Conservation (phyloP, 2,888 invertebrate species). For the Apamea sordens region DNA sequence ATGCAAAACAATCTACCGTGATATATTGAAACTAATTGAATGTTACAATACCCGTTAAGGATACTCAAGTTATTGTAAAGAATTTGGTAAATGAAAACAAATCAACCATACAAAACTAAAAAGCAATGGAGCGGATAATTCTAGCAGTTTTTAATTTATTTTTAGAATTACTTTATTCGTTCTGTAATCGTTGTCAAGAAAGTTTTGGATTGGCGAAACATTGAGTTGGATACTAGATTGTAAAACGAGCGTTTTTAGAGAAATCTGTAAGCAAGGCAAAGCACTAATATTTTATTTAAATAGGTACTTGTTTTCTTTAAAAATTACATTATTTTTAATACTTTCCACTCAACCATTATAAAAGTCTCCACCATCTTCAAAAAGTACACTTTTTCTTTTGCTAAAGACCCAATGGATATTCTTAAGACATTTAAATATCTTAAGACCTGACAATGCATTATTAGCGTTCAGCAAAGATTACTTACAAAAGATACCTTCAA, state of each 20-base stretch:
- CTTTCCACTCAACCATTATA: not conserved
- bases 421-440: slow-evolving; percentile 4
- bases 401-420: not conserved
- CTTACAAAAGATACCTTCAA: slow-evolving; percentile 46
- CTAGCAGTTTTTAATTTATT: slow-evolving; percentile 23
- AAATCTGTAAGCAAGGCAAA: slow-evolving; percentile 16
- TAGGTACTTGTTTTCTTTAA: not conserved
- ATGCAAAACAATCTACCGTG: slow-evolving; percentile 31
- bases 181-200: slow-evolving; percentile 31
- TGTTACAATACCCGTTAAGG: slow-evolving; percentile 5
- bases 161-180: slow-evolving; percentile 23
- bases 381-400: not conserved
- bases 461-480: slow-evolving; percentile 45
- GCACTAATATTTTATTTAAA: too few relatives aligned
- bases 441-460: slow-evolving; percentile 34
- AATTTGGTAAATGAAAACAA: slow-evolving; percentile 30
- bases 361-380: not conserved
- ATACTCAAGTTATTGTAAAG: slow-evolving; percentile 2
- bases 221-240: not conserved
- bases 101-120: slow-evolving; percentile 24
- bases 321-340: not conserved
- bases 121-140: slow-evolving; percentile 39
- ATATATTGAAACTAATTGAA: slow-evolving; percentile 34
- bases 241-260: slow-evolving; percentile 15
- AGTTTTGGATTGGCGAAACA: slow-evolving; percentile 15